Percentiles rank a stretch among this genome's conserved stretches.
These are phyloP conservation scores for Onychomys torridus DNA, from an alignment of 2,797 vertebrate genomes.

Conservation along the genomic window DNA sequence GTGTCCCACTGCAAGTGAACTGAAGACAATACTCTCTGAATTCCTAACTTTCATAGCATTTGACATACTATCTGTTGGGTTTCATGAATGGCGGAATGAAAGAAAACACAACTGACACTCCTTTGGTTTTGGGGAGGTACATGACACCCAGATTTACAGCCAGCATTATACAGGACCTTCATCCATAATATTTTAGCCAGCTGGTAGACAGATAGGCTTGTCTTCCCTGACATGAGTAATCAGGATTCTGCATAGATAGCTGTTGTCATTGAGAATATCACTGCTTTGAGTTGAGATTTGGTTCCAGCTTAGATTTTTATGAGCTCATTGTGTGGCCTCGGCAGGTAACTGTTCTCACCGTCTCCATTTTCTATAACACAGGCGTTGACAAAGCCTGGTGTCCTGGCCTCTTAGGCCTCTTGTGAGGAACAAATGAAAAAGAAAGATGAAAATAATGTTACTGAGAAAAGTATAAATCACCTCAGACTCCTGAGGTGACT, in stretches of 20 bases:
- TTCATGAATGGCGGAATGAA: neutral
- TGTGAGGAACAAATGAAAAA: neutral
- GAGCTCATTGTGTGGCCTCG: neutral
- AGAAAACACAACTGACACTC: neutral
- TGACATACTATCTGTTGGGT: neutral
- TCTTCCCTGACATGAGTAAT: neutral
- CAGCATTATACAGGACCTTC: neutral
- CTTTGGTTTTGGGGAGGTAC: constrained; percentile 29
- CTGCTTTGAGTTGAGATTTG: neutral
- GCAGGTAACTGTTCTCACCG: neutral
- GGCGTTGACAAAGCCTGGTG: neutral
- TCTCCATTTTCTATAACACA: neutral
- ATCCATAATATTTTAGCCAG: neutral
- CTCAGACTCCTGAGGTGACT: neutral
- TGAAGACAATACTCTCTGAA: neutral
- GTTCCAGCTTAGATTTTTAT: neutral
- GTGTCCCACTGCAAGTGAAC: neutral
- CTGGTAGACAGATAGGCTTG: neutral
- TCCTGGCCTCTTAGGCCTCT: neutral
- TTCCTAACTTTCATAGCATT: neutral
- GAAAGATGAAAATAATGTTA: constrained; percentile 23
- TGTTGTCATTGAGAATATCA: neutral
- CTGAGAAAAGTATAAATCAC: constrained; percentile 38
- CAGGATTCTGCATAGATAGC: neutral
- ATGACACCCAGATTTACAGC: neutral